Percentiles rank a stretch among this genome's conserved stretches.
Evolutionary conservation across 2,888 invertebrate species (phyloP).

Genomic region (Lasius platythorax): DNA sequence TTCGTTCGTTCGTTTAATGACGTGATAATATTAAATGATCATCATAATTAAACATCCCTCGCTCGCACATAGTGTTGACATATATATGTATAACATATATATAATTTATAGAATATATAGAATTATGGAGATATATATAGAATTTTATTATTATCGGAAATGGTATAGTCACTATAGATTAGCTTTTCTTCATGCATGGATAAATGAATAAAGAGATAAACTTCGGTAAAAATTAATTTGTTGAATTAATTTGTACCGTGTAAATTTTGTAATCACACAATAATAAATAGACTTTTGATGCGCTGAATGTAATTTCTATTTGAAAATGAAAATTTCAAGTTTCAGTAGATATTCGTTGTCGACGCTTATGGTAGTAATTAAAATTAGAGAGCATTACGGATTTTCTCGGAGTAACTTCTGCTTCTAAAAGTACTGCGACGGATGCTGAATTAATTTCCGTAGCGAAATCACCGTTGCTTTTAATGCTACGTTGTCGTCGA

Average conservation of each 20-base stretch:
- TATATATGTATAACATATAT: neutral
- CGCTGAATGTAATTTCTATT: neutral
- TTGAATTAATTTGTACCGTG: neutral
- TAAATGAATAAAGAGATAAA: neutral
- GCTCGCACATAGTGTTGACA: neutral
- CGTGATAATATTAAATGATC: slow-evolving; percentile 67
- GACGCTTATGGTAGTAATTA: slow-evolving; percentile 31
- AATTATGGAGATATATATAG: too few relatives aligned
- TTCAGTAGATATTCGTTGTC: neutral
- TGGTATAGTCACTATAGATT: neutral
- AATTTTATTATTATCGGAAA: neutral
- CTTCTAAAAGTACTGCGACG: slow-evolving; percentile 12
- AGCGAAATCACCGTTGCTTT: slow-evolving; percentile 17
- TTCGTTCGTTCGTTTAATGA: slow-evolving; percentile 67
- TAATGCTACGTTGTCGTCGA: slow-evolving; percentile 6
- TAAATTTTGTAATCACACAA: neutral
- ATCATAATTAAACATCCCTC: slow-evolving; percentile 59
- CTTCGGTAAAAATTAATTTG: neutral
- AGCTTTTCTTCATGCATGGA: neutral
- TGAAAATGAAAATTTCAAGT: neutral
- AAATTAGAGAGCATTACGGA: slow-evolving; percentile 30
- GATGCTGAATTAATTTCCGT: slow-evolving; percentile 40
- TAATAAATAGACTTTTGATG: slow-evolving; percentile 1
- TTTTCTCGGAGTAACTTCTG: slow-evolving; percentile 30
- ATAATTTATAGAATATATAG: too few relatives aligned